Percentiles rank a stretch among this genome's conserved stretches.
These are phyloP conservation scores for Acrobasis consociella DNA, from an alignment of 2,888 invertebrate genomes.

Conservation along the genomic window DNA sequence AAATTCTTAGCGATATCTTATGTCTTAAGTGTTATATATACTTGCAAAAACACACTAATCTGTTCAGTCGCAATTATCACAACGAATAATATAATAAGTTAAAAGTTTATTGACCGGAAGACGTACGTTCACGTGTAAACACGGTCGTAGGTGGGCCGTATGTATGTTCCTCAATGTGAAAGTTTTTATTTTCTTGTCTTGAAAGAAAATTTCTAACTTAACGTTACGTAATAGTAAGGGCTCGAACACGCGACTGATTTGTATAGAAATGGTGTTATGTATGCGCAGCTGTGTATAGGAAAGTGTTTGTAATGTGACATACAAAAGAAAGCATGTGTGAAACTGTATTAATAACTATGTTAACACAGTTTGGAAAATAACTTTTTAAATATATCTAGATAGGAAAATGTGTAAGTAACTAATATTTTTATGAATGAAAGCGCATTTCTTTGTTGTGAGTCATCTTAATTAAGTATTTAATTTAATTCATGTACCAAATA, in stretches of 20 bases:
- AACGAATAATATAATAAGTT: too few relatives aligned
- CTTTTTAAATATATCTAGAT: conserved; percentile 3
- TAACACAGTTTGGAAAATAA: conserved; percentile 4
- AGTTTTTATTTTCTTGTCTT: conserved; percentile 34
- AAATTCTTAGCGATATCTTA: too few relatives aligned
- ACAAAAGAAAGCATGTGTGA: conserved; percentile 10
- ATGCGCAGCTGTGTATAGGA: conserved; percentile 12
- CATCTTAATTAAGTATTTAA: conserved; percentile 4
- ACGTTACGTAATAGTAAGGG: conserved; percentile 26
- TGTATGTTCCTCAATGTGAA: conserved; percentile 18
- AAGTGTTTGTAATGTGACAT: conserved; percentile 4
- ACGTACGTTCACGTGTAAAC: too few relatives aligned
- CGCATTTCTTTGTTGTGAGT: neutral
- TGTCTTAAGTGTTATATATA: too few relatives aligned
- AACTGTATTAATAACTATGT: conserved; percentile 11
- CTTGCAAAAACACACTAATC: too few relatives aligned
- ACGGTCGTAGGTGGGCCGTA: conserved; percentile 1
- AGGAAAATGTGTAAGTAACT: conserved; percentile 4
- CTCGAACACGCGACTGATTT: conserved; percentile 29
- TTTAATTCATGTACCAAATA: conserved; percentile 20
- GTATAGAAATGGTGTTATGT: conserved; percentile 21
- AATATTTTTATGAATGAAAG: neutral
- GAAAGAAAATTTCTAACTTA: conserved; percentile 35
- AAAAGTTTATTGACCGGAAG: too few relatives aligned
- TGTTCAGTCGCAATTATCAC: too few relatives aligned